Base-by-base conservation (phyloP, 2,888 invertebrate genomes). In the Isoperla grammatica region DNA sequence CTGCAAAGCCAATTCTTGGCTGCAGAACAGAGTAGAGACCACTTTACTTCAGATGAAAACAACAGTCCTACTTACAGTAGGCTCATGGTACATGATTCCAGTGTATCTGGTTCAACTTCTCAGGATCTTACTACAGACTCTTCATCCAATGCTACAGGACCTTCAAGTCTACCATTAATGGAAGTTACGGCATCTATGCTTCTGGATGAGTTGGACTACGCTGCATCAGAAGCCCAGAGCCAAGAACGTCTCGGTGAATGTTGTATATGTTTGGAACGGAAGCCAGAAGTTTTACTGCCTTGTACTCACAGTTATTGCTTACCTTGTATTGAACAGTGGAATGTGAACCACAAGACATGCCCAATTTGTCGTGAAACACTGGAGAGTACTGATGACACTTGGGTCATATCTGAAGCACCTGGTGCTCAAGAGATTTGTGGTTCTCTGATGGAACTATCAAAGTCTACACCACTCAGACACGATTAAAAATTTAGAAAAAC, bases 301-400 rank as follows among this genome's bases (percentile, higher is more conserved):
- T 88, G 88, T 71, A 76, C 84, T 1, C 88, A 88, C 70, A 81
- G 80, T 67, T 88, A 84, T 72, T 88, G 88, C 70, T 75, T 81
- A 61, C 78, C 79, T 55, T 88, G 88, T 71, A 86, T 87, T 65
- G 84, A 86, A 68, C 82, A 84, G 73, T 88, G 88, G 85, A 84
- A 84, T 73, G 81, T 81, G n/a, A 76, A 78, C 63, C 80, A 85
- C 68, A 82, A 83, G 69, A 85, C 84, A 1, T 87, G 87, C 70
- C 87, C 87, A 0, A 80, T 86, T 61, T 87, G 87, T 68, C 78
- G 85, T 55, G 83, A 82, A 66, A 77, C 76, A 60, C 71, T 86
- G 49, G 77, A 79, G 46, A 83, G 80, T 65, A 80, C 81, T 0
- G 83, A 84, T 65, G 86, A 87, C 61, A 79, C 82, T 0, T 85